Base-by-base conservation (phyloP, 2,797 vertebrate species). In the Bradypodion pumilum region DNA sequence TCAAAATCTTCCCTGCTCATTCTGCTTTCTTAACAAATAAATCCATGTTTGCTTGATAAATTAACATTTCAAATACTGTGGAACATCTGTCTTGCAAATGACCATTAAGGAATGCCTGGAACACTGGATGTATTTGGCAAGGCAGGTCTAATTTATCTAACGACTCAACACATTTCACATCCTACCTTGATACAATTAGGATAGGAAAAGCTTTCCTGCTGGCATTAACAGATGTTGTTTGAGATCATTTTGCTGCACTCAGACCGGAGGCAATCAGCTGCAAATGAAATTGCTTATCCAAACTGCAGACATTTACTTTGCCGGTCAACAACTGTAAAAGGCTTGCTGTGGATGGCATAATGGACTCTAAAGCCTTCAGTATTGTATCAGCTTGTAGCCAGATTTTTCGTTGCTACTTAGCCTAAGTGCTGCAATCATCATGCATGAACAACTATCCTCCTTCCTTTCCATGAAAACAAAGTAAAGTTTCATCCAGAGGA, bases 101-200 rank as follows among this genome's bases (percentile, higher is more conserved):
- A 83, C 83, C 46, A 73, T 5, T 79, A 74, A 87, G 9, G 23
- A 32, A 86, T 86, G 42, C 42, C 52, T 86, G 75, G 78, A 87
- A 90, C 1, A 75, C 25, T 81, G 42, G 85, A 56, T 65, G 27
- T 8, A 29, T 92, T 91, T 60, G 87, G 37, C 27, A 89, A 78
- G 63, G 76, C 49, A 74, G 60, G 52, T 78, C 1, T 80, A 86
- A 92, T 90, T 93, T 90, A 81, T 82, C 44, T 83, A 79, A 81
- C 49, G 66, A 86, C 89, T 89, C 89, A 89, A 86, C 16, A 27
- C 21, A 78, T 76, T 88, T 92, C 78, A 72, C 66, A 79, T 93
- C 81, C 83, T 90, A 88, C 68, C 87, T 91, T 85, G 81, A 90
- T 92, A 87, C 76, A 81, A 80, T 89, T 92, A 89, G 74, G 78